These are phyloP conservation scores for Nanger granti DNA, from an alignment of 2,113 vertebrate species.

Conservation along the genomic window DNA sequence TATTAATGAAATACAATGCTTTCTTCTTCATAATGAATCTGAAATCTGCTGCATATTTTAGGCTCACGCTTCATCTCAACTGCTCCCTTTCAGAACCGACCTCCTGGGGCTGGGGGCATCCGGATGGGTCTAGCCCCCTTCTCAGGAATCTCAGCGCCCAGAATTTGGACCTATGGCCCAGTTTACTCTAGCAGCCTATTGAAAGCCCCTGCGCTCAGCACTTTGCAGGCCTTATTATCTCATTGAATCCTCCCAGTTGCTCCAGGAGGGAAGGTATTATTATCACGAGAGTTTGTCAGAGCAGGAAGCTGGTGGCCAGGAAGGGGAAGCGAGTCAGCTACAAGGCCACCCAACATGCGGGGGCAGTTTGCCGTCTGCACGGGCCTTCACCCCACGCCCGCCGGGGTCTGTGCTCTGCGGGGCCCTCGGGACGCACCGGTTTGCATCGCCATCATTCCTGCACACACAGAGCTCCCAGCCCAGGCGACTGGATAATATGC, in stretches of 20 bases:
- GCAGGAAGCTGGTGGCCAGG: neutral
- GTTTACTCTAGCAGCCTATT: neutral
- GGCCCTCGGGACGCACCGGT: neutral
- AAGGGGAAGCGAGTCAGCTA: slow-evolving; percentile 9
- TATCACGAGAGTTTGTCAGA: neutral
- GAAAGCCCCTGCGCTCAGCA: neutral
- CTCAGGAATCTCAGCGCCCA: neutral
- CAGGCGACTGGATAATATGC: rapidly evolving
- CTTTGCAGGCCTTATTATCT: neutral
- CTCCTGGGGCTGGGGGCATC: neutral
- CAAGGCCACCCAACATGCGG: neutral
- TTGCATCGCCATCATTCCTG: no score
- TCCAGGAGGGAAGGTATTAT: neutral
- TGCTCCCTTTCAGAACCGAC: rapidly evolving
- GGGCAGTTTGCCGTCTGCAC: rapidly evolving
- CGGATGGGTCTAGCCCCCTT: no score
- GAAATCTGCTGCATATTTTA: neutral
- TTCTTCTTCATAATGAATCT: neutral
- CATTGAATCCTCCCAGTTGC: neutral
- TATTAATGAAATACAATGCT: neutral
- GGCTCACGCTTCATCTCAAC: neutral
- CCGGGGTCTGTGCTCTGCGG: neutral
- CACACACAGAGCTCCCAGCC: neutral
- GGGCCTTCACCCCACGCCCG: rapidly evolving
- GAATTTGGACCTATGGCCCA: neutral